These are phyloP conservation scores for Crotalus helleri DNA, from an alignment of 2,113 vertebrate species.

Conservation along the genomic window DNA sequence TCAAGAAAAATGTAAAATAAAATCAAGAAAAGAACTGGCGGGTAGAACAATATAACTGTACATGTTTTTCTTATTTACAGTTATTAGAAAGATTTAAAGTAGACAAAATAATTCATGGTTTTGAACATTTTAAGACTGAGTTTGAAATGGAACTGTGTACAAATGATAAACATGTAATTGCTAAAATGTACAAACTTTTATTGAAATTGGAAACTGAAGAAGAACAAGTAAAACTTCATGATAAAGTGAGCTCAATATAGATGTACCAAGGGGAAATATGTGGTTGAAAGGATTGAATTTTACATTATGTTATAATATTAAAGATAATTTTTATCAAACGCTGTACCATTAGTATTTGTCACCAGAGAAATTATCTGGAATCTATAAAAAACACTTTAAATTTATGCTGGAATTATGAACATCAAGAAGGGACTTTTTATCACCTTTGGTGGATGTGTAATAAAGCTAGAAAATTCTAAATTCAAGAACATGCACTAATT, in stretches of 20 bases:
- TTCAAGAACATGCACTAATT: background rate
- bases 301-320: background rate
- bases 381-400: background rate
- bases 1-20: background rate
- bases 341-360: background rate
- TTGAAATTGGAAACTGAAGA: background rate
- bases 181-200: background rate
- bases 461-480: background rate
- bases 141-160: background rate
- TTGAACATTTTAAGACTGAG: background rate
- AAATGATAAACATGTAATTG: background rate
- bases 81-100: background rate
- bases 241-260: background rate
- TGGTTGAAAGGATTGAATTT: background rate
- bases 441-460: background rate
- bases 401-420: background rate
- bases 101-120: background rate
- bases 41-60: background rate
- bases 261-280: background rate
- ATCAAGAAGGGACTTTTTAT: background rate
- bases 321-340: background rate
- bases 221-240: background rate
- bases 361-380: background rate
- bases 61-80: background rate
- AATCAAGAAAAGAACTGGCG: background rate